These are phyloP conservation scores for Sternotherus odoratus DNA, from an alignment of 2,797 vertebrate species.

Conservation along the genomic window DNA sequence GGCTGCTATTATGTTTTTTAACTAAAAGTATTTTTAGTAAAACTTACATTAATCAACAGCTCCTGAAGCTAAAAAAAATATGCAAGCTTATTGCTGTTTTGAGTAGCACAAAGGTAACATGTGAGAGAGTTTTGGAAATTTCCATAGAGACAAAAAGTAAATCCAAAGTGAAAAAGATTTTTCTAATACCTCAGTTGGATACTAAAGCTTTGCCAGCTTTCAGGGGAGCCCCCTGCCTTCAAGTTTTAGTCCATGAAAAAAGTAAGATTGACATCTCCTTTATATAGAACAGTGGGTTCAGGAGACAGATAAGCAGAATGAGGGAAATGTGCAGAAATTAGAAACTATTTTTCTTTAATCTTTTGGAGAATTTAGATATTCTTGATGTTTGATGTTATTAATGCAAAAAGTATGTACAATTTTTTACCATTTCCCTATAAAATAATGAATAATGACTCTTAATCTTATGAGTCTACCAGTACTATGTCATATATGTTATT, in stretches of 20 bases:
- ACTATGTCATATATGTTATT: background rate
- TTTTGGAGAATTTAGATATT: background rate
- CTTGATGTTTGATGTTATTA: background rate
- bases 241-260: constrained; percentile 39
- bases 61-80: constrained; percentile 27
- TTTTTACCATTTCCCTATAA: background rate
- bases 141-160: constrained; percentile 63
- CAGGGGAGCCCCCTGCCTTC: constrained; percentile 27
- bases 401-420: background rate
- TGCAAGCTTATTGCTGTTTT: background rate
- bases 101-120: constrained; percentile 15
- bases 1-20: background rate
- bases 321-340: background rate
- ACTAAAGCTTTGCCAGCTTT: constrained; percentile 56
- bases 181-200: constrained; percentile 62
- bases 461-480: fast-evolving
- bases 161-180: constrained; percentile 58
- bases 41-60: constrained; percentile 21
- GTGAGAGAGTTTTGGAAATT: constrained; percentile 55
- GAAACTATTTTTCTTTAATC: constrained; percentile 21
- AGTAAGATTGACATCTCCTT: constrained; percentile 53
- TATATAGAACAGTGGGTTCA: constrained; percentile 10
- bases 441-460: background rate
- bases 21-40: constrained; percentile 29
- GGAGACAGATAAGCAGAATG: constrained; percentile 2